phyloP scores from a whole-genome alignment of 2,888 invertebrate species.

The Tachina fera region DNA sequence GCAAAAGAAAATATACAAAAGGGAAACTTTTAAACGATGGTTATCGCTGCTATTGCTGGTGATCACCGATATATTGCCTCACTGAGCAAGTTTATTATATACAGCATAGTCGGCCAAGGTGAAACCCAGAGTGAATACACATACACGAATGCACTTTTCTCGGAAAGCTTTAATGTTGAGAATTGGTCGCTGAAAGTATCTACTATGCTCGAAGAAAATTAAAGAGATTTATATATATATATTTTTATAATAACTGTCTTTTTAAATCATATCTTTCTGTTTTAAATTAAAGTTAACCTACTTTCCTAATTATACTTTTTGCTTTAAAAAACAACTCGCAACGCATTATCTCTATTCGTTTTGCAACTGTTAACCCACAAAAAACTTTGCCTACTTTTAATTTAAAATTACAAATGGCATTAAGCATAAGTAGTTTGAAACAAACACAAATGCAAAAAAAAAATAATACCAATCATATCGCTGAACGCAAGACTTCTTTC shows the following conservation, averaged over 20 bases:
- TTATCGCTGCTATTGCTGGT: too few relatives aligned
- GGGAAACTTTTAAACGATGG: too few relatives aligned
- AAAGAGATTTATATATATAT: too few relatives aligned
- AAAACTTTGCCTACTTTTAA: slow-evolving; percentile 39
- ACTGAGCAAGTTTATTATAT: too few relatives aligned
- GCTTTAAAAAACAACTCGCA: neutral
- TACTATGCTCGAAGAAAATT: too few relatives aligned
- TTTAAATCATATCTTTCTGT: neutral
- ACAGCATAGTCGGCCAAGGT: too few relatives aligned
- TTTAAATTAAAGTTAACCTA: neutral
- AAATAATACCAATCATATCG: slow-evolving; percentile 27
- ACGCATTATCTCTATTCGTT: neutral
- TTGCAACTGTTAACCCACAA: slow-evolving; percentile 12
- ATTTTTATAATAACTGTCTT: neutral
- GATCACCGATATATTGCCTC: too few relatives aligned
- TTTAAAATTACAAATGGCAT: slow-evolving; percentile 51
- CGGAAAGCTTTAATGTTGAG: too few relatives aligned
- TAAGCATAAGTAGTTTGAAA: slow-evolving; percentile 20
- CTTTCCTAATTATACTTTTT: neutral
- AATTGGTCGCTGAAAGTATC: too few relatives aligned
- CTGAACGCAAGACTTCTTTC: neutral
- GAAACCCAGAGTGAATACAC: too few relatives aligned
- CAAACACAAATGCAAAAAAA: neutral
- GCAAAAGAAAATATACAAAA: too few relatives aligned
- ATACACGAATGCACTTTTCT: too few relatives aligned